These are phyloP conservation scores for Vidua chalybeata DNA, from an alignment of 2,113 vertebrate genomes.

Conservation along the genomic window DNA sequence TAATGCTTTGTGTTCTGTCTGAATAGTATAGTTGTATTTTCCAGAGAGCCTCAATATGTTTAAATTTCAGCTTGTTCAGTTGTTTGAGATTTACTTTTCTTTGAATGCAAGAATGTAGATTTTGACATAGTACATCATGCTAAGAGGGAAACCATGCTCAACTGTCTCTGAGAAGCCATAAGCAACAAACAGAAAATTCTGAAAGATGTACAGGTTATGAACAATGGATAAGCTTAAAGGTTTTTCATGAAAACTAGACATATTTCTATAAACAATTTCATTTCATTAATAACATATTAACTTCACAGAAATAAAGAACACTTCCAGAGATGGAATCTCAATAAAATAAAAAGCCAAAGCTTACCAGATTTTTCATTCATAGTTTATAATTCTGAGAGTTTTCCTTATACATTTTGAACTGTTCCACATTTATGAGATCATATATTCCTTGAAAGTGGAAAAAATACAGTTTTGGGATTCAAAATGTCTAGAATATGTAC, in stretches of 20 bases:
- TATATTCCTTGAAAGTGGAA: neutral
- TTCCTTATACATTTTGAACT: neutral
- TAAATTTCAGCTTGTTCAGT: neutral
- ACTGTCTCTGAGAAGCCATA: neutral
- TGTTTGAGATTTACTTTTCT: neutral
- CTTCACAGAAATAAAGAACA: neutral
- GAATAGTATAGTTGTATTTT: neutral
- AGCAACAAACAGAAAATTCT: neutral
- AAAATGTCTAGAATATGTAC: neutral
- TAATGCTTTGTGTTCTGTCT: neutral
- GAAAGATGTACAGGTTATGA: neutral
- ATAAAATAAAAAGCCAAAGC: neutral
- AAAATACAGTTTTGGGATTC: neutral
- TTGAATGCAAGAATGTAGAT: neutral
- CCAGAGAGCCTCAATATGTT: neutral
- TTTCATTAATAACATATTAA: neutral
- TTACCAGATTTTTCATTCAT: neutral
- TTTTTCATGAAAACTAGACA: neutral
- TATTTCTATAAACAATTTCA: neutral
- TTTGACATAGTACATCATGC: neutral
- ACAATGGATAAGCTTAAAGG: neutral
- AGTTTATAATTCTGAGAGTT: neutral
- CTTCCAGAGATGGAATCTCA: neutral
- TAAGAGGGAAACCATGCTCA: neutral
- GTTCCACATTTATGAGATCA: neutral